Evolutionary conservation across 2,797 vertebrate genomes (phyloP), one percentile per base, ranked within the genome.

Genomic region (Perdix hodgsoniae): DNA sequence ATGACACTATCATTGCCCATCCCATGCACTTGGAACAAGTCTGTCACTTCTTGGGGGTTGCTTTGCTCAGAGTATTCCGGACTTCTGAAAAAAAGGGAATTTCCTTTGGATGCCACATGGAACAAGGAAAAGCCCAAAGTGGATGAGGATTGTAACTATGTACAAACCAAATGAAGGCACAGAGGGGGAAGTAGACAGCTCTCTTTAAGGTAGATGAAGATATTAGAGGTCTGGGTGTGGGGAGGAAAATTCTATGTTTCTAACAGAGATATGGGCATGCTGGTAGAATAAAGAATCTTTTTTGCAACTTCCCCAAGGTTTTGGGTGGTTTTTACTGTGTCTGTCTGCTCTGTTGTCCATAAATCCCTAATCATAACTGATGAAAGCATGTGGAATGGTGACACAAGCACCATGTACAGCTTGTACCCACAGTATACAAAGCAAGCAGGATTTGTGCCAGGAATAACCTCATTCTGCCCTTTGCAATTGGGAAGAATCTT

Each of bases 1-100:
- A 7, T 2, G 8, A 35, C 23, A 31, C 42, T 27, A 27, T 35
- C 23, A 26, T 39, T 22, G 29, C 67, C 42, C 22, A 16, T 2
- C 59, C n/a, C 22, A 2, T 15, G 2, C 8, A 0, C 14, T 10
- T 13, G 42, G 37, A 47, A 4, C 33, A 33, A 35, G 27, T 29
- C 64, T 35, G 0, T 2, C 15, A 9, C 4, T 6, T 26, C 8
- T 1, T 1, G 11, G 31, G 17, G 21, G 52, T 33, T 26, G 18
- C 3, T 33, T 24, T 49, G 29, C 40, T 35, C 49, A 13, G 39
- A 0, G 0, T 23, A 1, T 37, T 4, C 47, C 3, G 2, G 60
- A 35, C 33, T 42, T 22, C 29, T 26, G 23, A 15, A n/a, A n/a
- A 44, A 52, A 35, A 40, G 5, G 0, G 6, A 6, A 35, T 23